These are phyloP conservation scores for Myodes glareolus DNA, from an alignment of 2,113 vertebrate genomes.

Conservation along the genomic window DNA sequence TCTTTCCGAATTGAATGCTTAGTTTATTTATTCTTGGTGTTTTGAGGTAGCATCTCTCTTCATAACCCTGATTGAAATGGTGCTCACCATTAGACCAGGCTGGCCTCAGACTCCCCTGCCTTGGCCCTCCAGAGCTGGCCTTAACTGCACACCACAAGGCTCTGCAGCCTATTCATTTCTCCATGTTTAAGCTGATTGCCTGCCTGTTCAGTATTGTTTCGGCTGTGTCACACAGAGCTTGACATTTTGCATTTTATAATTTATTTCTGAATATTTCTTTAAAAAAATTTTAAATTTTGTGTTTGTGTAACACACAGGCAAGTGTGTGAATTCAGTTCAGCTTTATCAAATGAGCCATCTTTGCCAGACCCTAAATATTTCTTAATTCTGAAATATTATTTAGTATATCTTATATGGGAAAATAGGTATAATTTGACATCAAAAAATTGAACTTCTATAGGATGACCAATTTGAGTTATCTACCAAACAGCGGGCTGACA, in stretches of 20 bases:
- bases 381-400: not conserved
- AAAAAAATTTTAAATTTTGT: not conserved
- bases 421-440: not conserved
- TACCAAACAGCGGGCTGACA: not conserved
- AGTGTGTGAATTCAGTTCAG: not conserved
- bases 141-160: not conserved
- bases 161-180: not conserved
- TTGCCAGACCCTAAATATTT: not conserved
- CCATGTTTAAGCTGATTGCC: not conserved
- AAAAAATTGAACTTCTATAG: not conserved
- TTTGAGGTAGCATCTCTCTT: not conserved
- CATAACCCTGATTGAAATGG: not conserved
- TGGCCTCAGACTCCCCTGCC: not conserved
- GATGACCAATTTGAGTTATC: not conserved
- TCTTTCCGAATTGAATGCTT: not conserved
- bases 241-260: not conserved
- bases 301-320: not conserved
- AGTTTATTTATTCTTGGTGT: not conserved
- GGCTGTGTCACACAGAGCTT: not conserved
- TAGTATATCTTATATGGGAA: not conserved
- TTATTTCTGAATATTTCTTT: not conserved
- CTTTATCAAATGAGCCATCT: not conserved
- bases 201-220: not conserved
- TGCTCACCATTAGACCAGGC: not conserved
- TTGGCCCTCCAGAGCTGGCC: not conserved